Evolutionary conservation across 1,140 invertebrate species (phyloP).

Genomic region (Hylyphantes graminicola): DNA sequence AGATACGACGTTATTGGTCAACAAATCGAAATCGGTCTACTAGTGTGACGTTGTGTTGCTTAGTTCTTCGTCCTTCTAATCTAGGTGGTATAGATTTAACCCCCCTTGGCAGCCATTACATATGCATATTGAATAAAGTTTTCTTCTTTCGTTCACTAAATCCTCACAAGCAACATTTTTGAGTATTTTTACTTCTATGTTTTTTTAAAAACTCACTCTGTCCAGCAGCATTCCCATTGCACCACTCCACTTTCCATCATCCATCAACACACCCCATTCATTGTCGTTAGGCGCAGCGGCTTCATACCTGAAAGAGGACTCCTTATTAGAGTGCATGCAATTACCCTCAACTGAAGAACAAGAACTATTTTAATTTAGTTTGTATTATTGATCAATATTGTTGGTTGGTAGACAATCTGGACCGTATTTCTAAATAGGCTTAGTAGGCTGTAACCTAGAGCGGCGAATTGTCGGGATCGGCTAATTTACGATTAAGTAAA

Average conservation of each 20-base stretch:
- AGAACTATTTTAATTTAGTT: no score
- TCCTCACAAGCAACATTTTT: background rate
- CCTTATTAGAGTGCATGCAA: background rate
- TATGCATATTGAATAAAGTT: background rate
- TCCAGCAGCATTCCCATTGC: conserved; percentile 43
- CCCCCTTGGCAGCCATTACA: background rate
- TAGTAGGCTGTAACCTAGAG: no score
- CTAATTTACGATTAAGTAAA: no score
- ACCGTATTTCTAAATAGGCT: no score
- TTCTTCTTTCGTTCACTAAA: background rate
- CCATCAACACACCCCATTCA: conserved; percentile 52
- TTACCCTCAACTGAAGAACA: background rate
- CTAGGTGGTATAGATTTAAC: background rate
- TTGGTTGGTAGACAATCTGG: no score
- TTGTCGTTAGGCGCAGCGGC: conserved; percentile 40
- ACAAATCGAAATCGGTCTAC: no score
- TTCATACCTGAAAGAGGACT: conserved; percentile 28
- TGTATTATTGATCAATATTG: no score
- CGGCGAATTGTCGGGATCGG: no score
- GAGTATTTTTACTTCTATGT: no score
- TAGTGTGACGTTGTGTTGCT: no score
- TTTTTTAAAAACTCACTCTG: conserved; percentile 21
- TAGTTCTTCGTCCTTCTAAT: no score
- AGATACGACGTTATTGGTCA: no score
- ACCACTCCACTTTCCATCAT: conserved; percentile 37